Percentiles rank a stretch among this genome's conserved stretches.
These are phyloP conservation scores for Hormaphis cornu DNA, from an alignment of 1,140 invertebrate genomes.

Conservation along the genomic window DNA sequence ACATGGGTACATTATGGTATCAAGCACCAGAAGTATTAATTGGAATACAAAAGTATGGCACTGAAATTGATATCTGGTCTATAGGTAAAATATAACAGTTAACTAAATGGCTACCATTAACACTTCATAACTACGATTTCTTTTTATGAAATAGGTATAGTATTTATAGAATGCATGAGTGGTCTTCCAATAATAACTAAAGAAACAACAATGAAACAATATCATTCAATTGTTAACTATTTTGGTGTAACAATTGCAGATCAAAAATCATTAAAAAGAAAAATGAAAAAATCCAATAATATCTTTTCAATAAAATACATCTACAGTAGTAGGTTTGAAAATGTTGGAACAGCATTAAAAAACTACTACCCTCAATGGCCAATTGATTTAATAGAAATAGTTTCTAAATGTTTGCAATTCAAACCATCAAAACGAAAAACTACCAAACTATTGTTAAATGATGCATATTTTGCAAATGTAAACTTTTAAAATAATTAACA, in stretches of 20 bases:
- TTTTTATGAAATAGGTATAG: neutral
- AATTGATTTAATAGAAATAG: constrained; percentile 8
- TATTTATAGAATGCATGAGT: neutral
- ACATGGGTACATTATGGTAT: constrained; percentile 4
- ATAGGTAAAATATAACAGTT: neutral
- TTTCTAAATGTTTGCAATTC: constrained; percentile 9
- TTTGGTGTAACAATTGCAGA: neutral
- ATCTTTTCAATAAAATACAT: neutral
- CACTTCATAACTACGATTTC: neutral
- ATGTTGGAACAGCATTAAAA: neutral
- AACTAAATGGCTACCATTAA: neutral
- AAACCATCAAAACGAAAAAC: neutral
- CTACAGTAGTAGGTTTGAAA: neutral
- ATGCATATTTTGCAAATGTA: neutral
- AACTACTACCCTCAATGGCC: neutral
- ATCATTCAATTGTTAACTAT: neutral
- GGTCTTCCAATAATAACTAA: neutral
- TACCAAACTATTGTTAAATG: neutral
- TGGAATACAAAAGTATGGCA: constrained; percentile 1
- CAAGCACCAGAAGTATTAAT: constrained; percentile 11
- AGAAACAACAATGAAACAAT: neutral
- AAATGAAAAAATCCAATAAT: neutral
- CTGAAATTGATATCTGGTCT: constrained; percentile 10
- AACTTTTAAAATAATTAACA: neutral
- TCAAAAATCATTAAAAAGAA: neutral